Conservation (phyloP, 2,113 vertebrate genomes). For the Lamprologus sp. region DNA sequence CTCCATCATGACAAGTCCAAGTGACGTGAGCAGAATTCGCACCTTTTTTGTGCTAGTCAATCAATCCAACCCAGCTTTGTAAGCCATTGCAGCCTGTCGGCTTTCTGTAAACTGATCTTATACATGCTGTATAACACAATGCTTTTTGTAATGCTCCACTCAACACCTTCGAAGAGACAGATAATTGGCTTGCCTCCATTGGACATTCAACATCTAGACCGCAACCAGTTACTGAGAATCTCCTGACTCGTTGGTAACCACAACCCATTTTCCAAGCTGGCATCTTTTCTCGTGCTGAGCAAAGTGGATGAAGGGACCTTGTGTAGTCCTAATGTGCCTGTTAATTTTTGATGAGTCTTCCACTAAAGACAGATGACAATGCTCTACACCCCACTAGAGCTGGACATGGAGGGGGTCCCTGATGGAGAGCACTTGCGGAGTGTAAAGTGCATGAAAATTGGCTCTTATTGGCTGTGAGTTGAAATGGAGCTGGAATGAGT, state of each 20-base stretch:
- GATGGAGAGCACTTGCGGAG: background rate
- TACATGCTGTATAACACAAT: background rate
- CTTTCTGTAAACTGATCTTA: background rate
- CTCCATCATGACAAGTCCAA: background rate
- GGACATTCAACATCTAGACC: background rate
- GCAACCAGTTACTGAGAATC: background rate
- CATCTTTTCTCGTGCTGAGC: background rate
- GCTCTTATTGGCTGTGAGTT: background rate
- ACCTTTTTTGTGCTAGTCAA: background rate
- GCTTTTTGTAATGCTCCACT: background rate
- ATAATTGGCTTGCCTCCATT: background rate
- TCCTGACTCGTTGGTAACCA: background rate
- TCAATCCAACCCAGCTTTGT: background rate
- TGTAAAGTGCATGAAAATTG: background rate
- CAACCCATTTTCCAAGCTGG: background rate
- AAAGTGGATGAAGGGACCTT: slow-evolving; percentile 9
- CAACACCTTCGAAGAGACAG: background rate
- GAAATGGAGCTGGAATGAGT: background rate
- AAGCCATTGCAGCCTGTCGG: background rate
- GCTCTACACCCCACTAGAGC: background rate
- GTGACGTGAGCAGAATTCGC: background rate
- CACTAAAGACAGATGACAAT: slow-evolving; percentile 11
- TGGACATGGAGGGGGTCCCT: background rate
- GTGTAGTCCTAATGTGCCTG: slow-evolving; percentile 24
- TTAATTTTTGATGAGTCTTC: slow-evolving; percentile 46